Evolutionary conservation across 2,888 invertebrate genomes (phyloP), one percentile per base, ranked within the genome.

Genomic region (Luperina testacea): DNA sequence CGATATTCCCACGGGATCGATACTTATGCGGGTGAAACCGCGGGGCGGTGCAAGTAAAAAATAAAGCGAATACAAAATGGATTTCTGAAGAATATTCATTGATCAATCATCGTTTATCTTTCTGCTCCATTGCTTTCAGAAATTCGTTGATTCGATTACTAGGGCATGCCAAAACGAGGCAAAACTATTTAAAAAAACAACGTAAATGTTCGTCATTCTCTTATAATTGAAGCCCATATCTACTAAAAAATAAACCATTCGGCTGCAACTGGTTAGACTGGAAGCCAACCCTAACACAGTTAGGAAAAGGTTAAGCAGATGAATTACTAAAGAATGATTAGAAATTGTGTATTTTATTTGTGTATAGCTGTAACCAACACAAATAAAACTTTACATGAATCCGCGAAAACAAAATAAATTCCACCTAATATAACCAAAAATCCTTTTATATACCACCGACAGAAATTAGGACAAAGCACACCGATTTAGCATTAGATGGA

Each of bases 391-490:
- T 32, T 5, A 38, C 9, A 6, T 9, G 24, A 38, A 20, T 38
- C 17, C 2, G 51, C 32, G 32, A 53, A 78, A 68, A 67, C 38
- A 8, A 67, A 65, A 67, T 9, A 27, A 63, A 72, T 13, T 24
- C 11, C 8, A 53, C 27, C 17, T 8, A 48, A 57, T 42, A 5
- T 11, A 73, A 63, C 17, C 15, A 71, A 53, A 17, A 20, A 51
- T 24, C 20, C 51, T 53, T 72, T 75, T 78, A 78, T 63, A 59
- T 53, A 69, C 24, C 53, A 57, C 42, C 45, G 51, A 64, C 78
- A 70, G 48, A 86, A 87, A 86, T 84, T 80, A 87, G 87, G 61
- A 82, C 75, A 87, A 86, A 87, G 76, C 59, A 69, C 77, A 42
- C n/a, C n/a, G 63, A 81, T 86, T 86, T 67, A 78, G 69, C 53